Evolutionary conservation across 2,797 vertebrate species (phyloP).

Genomic region (Scolopax bukidnonensis): DNA sequence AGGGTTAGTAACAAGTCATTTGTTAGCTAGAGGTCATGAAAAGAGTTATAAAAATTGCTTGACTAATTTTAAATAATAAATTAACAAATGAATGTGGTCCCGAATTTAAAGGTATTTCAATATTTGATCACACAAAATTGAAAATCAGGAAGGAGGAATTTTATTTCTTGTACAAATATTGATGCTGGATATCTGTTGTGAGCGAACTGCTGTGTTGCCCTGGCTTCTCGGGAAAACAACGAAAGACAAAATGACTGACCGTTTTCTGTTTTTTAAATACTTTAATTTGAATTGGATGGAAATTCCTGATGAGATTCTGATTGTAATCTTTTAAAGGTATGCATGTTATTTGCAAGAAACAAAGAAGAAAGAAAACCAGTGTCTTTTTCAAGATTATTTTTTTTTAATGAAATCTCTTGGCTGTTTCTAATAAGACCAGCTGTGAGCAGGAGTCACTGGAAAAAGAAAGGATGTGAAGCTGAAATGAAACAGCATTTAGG

Average conservation of each 20-base stretch:
- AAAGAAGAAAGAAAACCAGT: background rate
- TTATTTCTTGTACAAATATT: background rate
- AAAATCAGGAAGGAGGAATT: background rate
- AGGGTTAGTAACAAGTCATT: slow-evolving; percentile 71
- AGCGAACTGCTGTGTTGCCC: background rate
- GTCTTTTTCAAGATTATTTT: background rate
- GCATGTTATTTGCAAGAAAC: background rate
- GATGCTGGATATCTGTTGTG: background rate
- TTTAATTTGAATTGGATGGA: slow-evolving; percentile 18
- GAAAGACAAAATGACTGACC: background rate
- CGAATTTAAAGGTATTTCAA: background rate
- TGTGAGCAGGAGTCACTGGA: slow-evolving; percentile 33
- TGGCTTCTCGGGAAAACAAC: background rate
- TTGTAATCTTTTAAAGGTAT: background rate
- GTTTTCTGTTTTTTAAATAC: background rate
- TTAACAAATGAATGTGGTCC: slow-evolving; percentile 13
- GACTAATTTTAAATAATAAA: slow-evolving; percentile 67
- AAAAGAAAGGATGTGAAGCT: slow-evolving; percentile 42
- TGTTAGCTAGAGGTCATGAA: slow-evolving; percentile 70
- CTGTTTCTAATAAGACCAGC: slow-evolving; percentile 56
- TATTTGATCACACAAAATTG: background rate
- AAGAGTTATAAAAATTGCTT: slow-evolving; percentile 64
- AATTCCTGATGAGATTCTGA: background rate
- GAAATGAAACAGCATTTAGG: slow-evolving; percentile 39
- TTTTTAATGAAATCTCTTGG: background rate